phyloP scores from a whole-genome alignment of 2,797 vertebrate genomes.

The Lagocephalus sceleratus region DNA sequence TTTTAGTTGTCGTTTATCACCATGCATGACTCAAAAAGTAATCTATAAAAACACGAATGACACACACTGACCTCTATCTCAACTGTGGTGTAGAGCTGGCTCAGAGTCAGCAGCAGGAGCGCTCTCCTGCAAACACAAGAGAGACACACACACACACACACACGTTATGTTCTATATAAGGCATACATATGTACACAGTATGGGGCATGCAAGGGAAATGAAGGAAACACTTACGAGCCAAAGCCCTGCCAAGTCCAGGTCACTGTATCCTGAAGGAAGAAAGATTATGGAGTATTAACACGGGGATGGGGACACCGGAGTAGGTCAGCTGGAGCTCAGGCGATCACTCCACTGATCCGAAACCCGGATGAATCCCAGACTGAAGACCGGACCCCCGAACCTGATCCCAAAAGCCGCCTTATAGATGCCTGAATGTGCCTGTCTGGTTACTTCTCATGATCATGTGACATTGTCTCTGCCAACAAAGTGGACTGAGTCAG shows the following conservation, averaged over 20 bases:
- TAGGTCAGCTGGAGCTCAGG: too few relatives aligned
- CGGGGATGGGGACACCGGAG: too few relatives aligned
- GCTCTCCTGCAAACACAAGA: slow-evolving; percentile 71
- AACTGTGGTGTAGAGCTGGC: slow-evolving; percentile 89
- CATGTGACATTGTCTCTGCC: too few relatives aligned
- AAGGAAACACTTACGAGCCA: slow-evolving; percentile 83
- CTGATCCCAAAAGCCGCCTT: too few relatives aligned
- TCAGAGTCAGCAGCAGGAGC: slow-evolving; percentile 84
- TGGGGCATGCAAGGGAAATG: neutral
- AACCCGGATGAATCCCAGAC: too few relatives aligned
- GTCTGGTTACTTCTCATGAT: neutral
- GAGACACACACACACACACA: neutral
- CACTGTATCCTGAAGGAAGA: slow-evolving; percentile 85
- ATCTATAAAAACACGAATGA: too few relatives aligned
- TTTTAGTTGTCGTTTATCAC: too few relatives aligned
- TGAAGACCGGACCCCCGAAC: too few relatives aligned
- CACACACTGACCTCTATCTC: slow-evolving; percentile 86
- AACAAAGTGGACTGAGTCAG: too few relatives aligned
- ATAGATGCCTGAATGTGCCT: neutral
- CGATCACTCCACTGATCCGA: too few relatives aligned
- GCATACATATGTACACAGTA: neutral
- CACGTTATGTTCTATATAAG: neutral
- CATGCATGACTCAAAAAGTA: too few relatives aligned
- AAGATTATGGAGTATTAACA: neutral
- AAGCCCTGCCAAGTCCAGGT: slow-evolving; percentile 99